phyloP scores from a whole-genome alignment of 2,797 vertebrate species.

The Pseudochirops cupreus region DNA sequence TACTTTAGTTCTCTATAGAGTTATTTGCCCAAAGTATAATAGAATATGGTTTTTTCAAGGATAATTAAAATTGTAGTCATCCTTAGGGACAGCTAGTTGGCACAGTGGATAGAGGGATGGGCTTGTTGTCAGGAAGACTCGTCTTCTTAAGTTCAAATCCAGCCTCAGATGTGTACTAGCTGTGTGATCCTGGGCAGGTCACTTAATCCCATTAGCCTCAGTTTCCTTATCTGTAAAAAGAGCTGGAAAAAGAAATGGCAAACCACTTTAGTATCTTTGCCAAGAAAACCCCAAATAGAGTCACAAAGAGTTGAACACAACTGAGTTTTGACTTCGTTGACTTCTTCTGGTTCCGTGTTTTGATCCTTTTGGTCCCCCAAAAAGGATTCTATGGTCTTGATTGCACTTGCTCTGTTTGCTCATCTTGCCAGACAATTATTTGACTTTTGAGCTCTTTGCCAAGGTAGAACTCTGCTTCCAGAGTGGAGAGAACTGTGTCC shows the following conservation, averaged over 20 bases:
- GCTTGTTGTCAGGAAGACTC: neutral
- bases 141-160: neutral
- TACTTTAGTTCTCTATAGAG: neutral
- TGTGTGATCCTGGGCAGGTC: neutral
- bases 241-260: neutral
- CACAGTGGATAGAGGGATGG: neutral
- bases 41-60: neutral
- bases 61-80: neutral
- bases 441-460: too few relatives aligned
- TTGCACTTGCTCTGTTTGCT: too few relatives aligned
- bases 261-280: neutral
- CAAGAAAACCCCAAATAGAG: neutral
- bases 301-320: neutral
- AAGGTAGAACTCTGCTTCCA: too few relatives aligned
- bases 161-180: neutral
- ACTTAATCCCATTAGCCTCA: neutral
- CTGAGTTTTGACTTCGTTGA: too few relatives aligned
- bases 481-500: too few relatives aligned
- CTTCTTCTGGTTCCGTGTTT: too few relatives aligned
- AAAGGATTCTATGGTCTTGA: too few relatives aligned
- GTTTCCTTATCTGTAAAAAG: neutral
- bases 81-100: neutral
- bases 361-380: too few relatives aligned
- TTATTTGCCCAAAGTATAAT: neutral
- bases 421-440: too few relatives aligned